Evolutionary conservation across 2,797 vertebrate species (phyloP).

Genomic region (Pempheris klunzingeri): DNA sequence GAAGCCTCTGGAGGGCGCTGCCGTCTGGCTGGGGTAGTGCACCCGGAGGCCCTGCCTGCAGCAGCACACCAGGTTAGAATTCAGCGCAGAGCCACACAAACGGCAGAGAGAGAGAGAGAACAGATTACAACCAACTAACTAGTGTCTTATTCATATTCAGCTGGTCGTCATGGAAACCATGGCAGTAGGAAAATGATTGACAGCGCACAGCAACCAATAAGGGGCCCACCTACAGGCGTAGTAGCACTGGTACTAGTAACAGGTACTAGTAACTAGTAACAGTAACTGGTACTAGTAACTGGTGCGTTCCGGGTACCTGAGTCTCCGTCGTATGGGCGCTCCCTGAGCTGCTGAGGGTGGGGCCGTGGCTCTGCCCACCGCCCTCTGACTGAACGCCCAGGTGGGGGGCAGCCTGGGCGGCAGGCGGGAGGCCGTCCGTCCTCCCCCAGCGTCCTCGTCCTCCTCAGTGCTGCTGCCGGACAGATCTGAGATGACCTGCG

Average conservation of each 20-base stretch:
- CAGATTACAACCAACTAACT: too few relatives aligned
- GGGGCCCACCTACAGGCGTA: too few relatives aligned
- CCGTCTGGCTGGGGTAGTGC: conserved; percentile 87
- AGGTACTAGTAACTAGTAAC: too few relatives aligned
- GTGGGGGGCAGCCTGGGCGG: conserved; percentile 70
- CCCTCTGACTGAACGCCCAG: conserved; percentile 79
- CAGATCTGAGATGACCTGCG: conserved; percentile 65
- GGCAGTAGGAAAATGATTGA: too few relatives aligned
- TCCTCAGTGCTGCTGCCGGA: conserved; percentile 82
- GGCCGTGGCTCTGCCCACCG: conserved; percentile 20
- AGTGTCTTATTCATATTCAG: too few relatives aligned
- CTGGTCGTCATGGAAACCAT: too few relatives aligned
- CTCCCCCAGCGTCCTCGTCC: conserved; percentile 42
- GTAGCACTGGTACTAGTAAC: too few relatives aligned
- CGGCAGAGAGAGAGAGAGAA: too few relatives aligned
- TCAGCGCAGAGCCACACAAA: too few relatives aligned
- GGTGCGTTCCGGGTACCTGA: too few relatives aligned
- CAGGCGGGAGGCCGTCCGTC: neutral
- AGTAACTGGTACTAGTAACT: too few relatives aligned
- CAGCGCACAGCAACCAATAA: too few relatives aligned
- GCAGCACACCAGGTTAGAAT: neutral
- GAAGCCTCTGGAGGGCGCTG: conserved; percentile 82
- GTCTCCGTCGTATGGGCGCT: conserved; percentile 60
- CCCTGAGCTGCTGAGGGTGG: conserved; percentile 25
- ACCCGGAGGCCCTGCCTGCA: conserved; percentile 81